Conservation (phyloP, 1,140 invertebrate species). For the Drosophila tristis region DNA sequence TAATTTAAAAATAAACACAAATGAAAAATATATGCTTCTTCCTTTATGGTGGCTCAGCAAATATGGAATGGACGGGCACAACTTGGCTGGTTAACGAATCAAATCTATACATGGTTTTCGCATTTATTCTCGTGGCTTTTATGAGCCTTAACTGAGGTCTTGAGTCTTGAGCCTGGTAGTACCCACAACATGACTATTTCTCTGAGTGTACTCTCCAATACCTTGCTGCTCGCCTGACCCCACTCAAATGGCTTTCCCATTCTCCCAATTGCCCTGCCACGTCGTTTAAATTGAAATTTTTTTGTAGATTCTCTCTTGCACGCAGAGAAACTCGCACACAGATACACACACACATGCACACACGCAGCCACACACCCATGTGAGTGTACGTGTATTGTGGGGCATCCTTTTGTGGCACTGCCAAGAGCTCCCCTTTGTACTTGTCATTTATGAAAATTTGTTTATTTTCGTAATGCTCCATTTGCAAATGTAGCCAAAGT, state of each 20-base stretch:
- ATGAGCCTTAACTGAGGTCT: too few relatives aligned
- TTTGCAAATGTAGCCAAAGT: constrained; percentile 83
- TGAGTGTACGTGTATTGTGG: constrained; percentile 1
- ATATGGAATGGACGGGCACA: too few relatives aligned
- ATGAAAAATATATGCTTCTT: too few relatives aligned
- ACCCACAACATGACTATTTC: too few relatives aligned
- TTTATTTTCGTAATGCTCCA: constrained; percentile 83
- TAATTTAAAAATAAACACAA: background rate
- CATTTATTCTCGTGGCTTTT: too few relatives aligned
- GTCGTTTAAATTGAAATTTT: constrained; percentile 78
- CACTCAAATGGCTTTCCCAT: constrained; percentile 50
- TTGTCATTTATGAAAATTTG: constrained; percentile 83
- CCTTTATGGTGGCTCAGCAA: too few relatives aligned
- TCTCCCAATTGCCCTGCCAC: constrained; percentile 54
- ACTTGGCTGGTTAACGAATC: too few relatives aligned
- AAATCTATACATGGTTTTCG: too few relatives aligned
- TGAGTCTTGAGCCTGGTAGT: too few relatives aligned
- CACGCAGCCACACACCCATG: background rate
- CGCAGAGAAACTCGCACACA: constrained; percentile 23
- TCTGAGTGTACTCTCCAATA: too few relatives aligned
- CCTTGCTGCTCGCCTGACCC: constrained; percentile 7
- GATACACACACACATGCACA: constrained; percentile 16
- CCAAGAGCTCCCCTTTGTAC: constrained; percentile 64
- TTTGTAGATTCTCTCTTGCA: constrained; percentile 21
- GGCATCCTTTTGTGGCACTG: constrained; percentile 65